Evolutionary conservation across 2,797 vertebrate genomes (phyloP).

Genomic region (Gymnopithys bicolor): DNA sequence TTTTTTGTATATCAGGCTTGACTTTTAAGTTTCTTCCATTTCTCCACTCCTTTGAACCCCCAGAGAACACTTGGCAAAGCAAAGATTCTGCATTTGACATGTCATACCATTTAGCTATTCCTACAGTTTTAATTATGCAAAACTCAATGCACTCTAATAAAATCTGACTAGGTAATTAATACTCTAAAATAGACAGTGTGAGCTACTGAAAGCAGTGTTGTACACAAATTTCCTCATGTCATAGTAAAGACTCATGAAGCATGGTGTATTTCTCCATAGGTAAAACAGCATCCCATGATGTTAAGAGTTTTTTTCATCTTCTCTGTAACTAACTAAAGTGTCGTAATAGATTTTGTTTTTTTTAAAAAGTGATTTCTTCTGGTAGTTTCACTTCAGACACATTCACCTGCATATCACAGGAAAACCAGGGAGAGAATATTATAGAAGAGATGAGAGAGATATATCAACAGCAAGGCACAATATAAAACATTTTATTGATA

Average conservation of each 20-base stretch:
- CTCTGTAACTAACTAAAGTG: not conserved
- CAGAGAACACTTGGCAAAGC: not conserved
- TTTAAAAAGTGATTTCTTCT: not conserved
- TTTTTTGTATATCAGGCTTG: not conserved
- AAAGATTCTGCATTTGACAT: constrained; percentile 18
- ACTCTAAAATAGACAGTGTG: constrained; percentile 45
- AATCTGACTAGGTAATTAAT: constrained; percentile 66
- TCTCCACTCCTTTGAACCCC: not conserved
- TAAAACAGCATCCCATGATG: not conserved
- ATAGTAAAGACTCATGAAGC: not conserved
- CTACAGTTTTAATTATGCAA: constrained; percentile 65
- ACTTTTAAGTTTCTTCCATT: not conserved
- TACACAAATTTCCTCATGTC: constrained; percentile 25
- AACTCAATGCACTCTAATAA: constrained; percentile 60
- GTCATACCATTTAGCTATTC: constrained; percentile 31
- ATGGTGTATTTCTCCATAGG: not conserved
- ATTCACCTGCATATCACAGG: not conserved
- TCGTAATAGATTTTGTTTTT: not conserved
- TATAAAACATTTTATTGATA: not conserved
- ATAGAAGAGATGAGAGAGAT: not conserved
- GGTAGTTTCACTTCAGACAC: not conserved
- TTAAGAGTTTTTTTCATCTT: not conserved
- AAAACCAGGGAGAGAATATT: not conserved
- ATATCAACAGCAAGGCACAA: not conserved
- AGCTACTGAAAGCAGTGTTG: constrained; percentile 40